Base-by-base conservation (phyloP, 1,140 invertebrate species). In the Capitella teleta region DNA sequence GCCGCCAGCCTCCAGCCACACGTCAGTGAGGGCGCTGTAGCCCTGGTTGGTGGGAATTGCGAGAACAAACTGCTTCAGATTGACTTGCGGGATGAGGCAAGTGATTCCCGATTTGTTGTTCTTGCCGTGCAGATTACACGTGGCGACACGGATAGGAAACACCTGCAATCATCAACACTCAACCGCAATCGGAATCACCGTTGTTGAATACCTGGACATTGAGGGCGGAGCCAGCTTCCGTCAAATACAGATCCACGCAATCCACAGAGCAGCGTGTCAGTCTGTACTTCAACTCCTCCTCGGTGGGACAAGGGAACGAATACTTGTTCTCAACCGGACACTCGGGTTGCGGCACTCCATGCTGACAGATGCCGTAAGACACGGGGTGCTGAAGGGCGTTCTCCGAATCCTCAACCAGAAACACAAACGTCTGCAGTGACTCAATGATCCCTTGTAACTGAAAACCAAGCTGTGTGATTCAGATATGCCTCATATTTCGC, bases 1-100 rank as follows among this genome's bases (percentile, higher is more conserved):
- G n/a, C 83, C 85, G 3, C 89, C 91, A 4, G 92, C 87, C 68
- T 96, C 92, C 1, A 97, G 76, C 92, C 92, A 98, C 49, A 62
- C 51, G 53, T 64, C 62, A 37, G 51, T 51, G 26, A 48, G 53
- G 23, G 62, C 52, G 18, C 32, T 43, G 1, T 23, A 16, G 23
- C 34, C 30, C 8, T 58, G 43, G 10, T 57, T 45, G 12, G 60
- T 56, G 21, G 59, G 53, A 19, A 58, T 55, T 5, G 64, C 60
- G 23, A 60, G 61, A 5, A 72, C 66, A 47, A 79, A 83, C 56
- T 90, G 83, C 18, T 81, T 75, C 4, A 88, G 58, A 41, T 81
- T 73, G 49, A 88, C 79, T 52, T 84, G 81, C 26, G 89, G 87
- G 47, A 96, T 63, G 30, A 94, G 75, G 24, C 82, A 82, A n/a